Conservation (phyloP, 2,888 invertebrate species). For the Empis livida region DNA sequence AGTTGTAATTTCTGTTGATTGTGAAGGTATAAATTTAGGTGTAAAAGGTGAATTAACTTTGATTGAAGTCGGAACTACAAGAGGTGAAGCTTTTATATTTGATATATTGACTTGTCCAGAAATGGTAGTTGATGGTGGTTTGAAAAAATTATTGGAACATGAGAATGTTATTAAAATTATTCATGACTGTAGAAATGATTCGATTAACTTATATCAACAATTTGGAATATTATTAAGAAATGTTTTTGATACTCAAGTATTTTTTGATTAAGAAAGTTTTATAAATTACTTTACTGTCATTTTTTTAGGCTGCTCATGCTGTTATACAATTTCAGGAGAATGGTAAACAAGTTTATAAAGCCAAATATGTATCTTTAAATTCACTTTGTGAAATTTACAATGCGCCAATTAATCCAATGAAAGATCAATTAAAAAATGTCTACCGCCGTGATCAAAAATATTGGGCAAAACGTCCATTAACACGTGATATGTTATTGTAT, state of each 20-base stretch:
- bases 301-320: conserved; percentile 65
- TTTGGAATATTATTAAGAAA: conserved; percentile 70
- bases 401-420: conserved; percentile 79
- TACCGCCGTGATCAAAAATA: conserved; percentile 74
- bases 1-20: conserved; percentile 71
- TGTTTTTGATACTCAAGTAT: conserved; percentile 80
- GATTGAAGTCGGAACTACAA: conserved; percentile 70
- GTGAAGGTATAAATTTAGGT: conserved; percentile 87
- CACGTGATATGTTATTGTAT: conserved; percentile 83
- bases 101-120: conserved; percentile 76
- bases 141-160: conserved; percentile 68
- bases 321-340: conserved; percentile 82
- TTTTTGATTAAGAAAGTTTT: not conserved
- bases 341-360: conserved; percentile 84
- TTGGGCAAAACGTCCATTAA: conserved; percentile 80
- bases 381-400: conserved; percentile 82
- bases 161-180: conserved; percentile 75
- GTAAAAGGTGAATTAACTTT: conserved; percentile 77
- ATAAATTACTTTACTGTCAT: not conserved
- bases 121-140: conserved; percentile 62
- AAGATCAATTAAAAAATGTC: conserved; percentile 77
- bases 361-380: conserved; percentile 84
- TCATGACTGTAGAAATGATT: conserved; percentile 87
- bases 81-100: conserved; percentile 74
- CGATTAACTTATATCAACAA: conserved; percentile 73